A percentile compares a stretch with the other conserved stretches of the same genome.
These are phyloP conservation scores for Bagarius yarrelli DNA, from an alignment of 2,113 vertebrate genomes.

Conservation along the genomic window DNA sequence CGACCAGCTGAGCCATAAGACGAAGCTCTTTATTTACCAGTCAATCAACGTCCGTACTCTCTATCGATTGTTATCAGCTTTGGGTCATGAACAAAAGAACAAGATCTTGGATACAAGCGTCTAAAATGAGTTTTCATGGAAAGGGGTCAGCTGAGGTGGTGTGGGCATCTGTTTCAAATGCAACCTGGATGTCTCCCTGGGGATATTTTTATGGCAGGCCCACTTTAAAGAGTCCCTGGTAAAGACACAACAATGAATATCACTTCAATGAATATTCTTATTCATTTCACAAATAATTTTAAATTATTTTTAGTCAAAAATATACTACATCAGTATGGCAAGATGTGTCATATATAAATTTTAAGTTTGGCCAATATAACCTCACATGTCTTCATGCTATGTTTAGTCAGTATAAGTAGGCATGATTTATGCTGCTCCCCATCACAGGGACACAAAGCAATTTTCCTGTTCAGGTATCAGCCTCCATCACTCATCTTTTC, in stretches of 20 bases:
- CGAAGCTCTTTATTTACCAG: no score
- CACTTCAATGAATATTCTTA: not conserved
- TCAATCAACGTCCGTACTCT: no score
- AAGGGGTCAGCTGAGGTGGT: not conserved
- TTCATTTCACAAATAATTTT: not conserved
- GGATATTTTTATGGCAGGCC: no score
- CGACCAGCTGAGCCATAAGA: no score
- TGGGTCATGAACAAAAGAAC: no score
- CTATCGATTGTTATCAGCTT: no score
- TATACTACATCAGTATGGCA: not conserved
- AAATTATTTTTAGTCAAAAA: not conserved
- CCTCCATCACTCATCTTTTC: slow-evolving; percentile 15
- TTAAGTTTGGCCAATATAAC: not conserved
- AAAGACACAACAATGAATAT: no score
- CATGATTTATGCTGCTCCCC: slow-evolving; percentile 59
- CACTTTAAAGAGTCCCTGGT: no score
- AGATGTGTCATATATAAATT: not conserved
- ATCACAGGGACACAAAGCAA: slow-evolving; percentile 55
- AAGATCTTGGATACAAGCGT: no score
- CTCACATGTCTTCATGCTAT: slow-evolving; percentile 14
- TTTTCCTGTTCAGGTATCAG: slow-evolving; percentile 53
- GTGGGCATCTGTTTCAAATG: no score
- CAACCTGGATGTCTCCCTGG: no score
- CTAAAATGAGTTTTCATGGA: no score
- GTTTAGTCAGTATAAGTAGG: slow-evolving; percentile 16